Evolutionary conservation across 2,113 vertebrate species (phyloP).

Genomic region (Nannobrachium achirus): DNA sequence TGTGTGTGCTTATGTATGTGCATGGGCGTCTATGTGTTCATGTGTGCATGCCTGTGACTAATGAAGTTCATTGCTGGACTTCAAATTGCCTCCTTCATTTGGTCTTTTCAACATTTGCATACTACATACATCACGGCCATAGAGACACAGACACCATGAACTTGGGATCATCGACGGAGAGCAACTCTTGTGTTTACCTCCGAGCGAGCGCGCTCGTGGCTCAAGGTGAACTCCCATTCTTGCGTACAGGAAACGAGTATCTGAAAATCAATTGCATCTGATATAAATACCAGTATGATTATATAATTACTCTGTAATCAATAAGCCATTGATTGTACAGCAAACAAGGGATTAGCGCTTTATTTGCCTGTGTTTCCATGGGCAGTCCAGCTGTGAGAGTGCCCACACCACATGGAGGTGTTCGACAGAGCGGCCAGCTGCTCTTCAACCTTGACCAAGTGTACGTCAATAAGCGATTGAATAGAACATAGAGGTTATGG

Average conservation of each 20-base stretch:
- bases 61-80: slow-evolving; percentile 70
- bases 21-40: slow-evolving; percentile 54
- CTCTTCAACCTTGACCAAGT: slow-evolving; percentile 73
- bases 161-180: slow-evolving; percentile 31
- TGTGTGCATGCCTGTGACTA: slow-evolving; percentile 73
- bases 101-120: slow-evolving; percentile 39
- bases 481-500: slow-evolving; percentile 73
- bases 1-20: slow-evolving; percentile 19
- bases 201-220: neutral
- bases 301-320: slow-evolving; percentile 73
- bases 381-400: slow-evolving; percentile 41
- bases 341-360: slow-evolving; percentile 72
- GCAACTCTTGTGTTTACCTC: slow-evolving; percentile 27
- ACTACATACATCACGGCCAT: slow-evolving; percentile 17
- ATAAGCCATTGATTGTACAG: slow-evolving; percentile 68
- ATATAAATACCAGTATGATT: slow-evolving; percentile 70
- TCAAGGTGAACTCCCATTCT: slow-evolving; percentile 19
- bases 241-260: slow-evolving; percentile 43
- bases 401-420: slow-evolving; percentile 38
- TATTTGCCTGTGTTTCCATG: slow-evolving; percentile 43
- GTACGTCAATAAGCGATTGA: slow-evolving; percentile 70
- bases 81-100: slow-evolving; percentile 59
- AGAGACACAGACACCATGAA: slow-evolving; percentile 18
- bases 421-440: slow-evolving; percentile 66
- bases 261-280: slow-evolving; percentile 54